Percentiles rank a stretch among this genome's conserved stretches.
Evolutionary conservation across 2,113 vertebrate species (phyloP).

Genomic region (Saccopteryx bilineata): DNA sequence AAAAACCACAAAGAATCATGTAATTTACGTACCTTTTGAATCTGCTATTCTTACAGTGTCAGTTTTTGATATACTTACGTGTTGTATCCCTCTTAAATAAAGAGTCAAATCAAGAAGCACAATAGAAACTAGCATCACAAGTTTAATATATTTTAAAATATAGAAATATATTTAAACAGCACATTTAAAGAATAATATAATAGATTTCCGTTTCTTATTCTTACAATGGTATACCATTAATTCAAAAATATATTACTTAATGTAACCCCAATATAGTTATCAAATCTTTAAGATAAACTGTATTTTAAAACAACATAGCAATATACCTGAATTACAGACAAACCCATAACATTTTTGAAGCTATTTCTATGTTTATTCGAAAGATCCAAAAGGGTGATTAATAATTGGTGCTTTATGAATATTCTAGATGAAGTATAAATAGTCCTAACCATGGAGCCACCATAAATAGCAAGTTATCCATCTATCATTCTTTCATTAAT

Average conservation of each 20-base stretch:
- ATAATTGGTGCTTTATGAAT: constrained; percentile 49
- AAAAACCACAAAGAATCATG: constrained; percentile 5
- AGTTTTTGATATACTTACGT: background rate
- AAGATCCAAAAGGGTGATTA: constrained; percentile 64
- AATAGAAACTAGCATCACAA: constrained; percentile 77
- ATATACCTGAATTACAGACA: constrained; percentile 80
- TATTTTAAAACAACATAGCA: constrained; percentile 79
- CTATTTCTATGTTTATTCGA: constrained; percentile 48
- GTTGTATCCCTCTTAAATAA: constrained; percentile 53
- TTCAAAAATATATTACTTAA: constrained; percentile 92
- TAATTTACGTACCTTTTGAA: constrained; percentile 9
- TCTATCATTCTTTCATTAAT: constrained; percentile 54
- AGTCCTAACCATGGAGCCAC: constrained; percentile 62
- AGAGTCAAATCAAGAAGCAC: constrained; percentile 80
- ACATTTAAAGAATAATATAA: constrained; percentile 92
- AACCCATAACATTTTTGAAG: constrained; percentile 68
- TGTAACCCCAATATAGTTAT: constrained; percentile 85
- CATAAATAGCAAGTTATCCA: constrained; percentile 22
- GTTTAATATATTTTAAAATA: constrained; percentile 91
- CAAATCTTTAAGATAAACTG: constrained; percentile 86
- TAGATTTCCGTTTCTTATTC: constrained; percentile 86
- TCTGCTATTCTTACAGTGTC: constrained; percentile 23
- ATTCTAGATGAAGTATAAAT: constrained; percentile 70
- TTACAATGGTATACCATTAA: constrained; percentile 88
- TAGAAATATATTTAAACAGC: constrained; percentile 89